A percentile compares a stretch with the other conserved stretches of the same genome.
Conservation (phyloP, 30 jellyfish, hydroid and myxozoan genomes). For the Aurelia aurita region DNA sequence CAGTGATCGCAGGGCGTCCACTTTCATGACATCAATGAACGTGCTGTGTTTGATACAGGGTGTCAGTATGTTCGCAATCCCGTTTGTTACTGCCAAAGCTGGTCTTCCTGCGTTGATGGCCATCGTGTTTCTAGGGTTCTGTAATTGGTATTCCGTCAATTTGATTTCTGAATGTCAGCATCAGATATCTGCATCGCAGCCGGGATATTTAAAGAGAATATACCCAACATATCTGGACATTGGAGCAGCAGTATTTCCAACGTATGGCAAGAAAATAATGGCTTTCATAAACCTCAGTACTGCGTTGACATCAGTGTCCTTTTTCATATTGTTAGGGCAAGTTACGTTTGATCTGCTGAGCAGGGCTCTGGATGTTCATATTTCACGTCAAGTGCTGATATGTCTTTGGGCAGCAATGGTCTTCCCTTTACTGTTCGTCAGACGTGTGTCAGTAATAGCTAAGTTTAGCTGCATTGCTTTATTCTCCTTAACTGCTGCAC, state of each 20-base stretch:
- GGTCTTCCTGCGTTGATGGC: slow-evolving; percentile 45
- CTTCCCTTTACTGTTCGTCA: slow-evolving; percentile 70
- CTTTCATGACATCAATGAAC: slow-evolving; percentile 45
- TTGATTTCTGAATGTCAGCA: slow-evolving; percentile 70
- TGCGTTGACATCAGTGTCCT: slow-evolving; percentile 58
- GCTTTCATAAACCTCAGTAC: slow-evolving; percentile 48
- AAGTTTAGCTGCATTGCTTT: slow-evolving; percentile 68
- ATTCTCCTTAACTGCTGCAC: slow-evolving; percentile 13
- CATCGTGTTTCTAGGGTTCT: slow-evolving; percentile 21
- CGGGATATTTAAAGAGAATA: slow-evolving; percentile 64
- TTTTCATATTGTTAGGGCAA: slow-evolving; percentile 64
- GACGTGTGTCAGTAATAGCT: slow-evolving; percentile 74
- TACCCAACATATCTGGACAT: slow-evolving; percentile 65
- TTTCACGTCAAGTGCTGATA: slow-evolving; percentile 38
- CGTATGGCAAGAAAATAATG: slow-evolving; percentile 59
- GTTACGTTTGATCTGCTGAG: slow-evolving; percentile 51
- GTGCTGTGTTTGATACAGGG: slow-evolving; percentile 72
- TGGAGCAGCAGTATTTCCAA: slow-evolving; percentile 64
- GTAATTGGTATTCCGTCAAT: slow-evolving; percentile 43
- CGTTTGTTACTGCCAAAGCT: slow-evolving; percentile 63
- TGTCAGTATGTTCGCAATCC: slow-evolving; percentile 68
- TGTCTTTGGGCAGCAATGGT: slow-evolving; percentile 57
- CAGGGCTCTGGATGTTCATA: not conserved
- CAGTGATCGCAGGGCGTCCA: slow-evolving; percentile 65
- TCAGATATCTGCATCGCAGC: slow-evolving; percentile 50